Evolutionary conservation across 2,113 vertebrate species (phyloP).

Genomic region (Corvus moneduloides): DNA sequence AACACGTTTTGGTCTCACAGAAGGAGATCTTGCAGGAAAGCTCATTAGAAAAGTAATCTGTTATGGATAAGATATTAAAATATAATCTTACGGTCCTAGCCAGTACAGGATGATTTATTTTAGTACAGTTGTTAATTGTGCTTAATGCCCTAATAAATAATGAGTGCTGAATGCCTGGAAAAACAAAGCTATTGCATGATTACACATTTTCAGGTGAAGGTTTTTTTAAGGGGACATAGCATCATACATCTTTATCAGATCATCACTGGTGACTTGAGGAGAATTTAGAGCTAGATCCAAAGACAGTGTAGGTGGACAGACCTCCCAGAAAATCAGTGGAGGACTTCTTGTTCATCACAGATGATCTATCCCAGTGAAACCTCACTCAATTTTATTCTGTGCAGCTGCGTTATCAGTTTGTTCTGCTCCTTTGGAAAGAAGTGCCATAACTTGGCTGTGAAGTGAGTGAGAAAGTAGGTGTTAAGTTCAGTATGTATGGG

Average conservation of each 20-base stretch:
- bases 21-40: neutral
- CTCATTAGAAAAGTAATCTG: neutral
- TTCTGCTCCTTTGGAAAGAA: neutral
- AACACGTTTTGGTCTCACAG: neutral
- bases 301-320: neutral
- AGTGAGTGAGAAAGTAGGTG: conserved; percentile 13
- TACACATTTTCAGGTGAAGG: neutral
- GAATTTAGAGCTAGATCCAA: neutral
- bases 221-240: neutral
- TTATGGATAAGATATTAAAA: neutral
- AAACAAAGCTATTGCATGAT: neutral
- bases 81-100: neutral
- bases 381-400: neutral
- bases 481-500: conserved; percentile 25
- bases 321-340: neutral
- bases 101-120: neutral
- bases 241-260: neutral
- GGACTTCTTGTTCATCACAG: neutral
- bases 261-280: neutral
- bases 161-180: neutral
- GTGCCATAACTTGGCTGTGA: neutral
- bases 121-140: neutral
- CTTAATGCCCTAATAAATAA: neutral
- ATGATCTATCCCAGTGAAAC: neutral
- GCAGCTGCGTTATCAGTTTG: neutral